Evolutionary conservation across 2,888 invertebrate species (phyloP), one percentile per base, ranked within the genome.

Genomic region (Apamea sordens): DNA sequence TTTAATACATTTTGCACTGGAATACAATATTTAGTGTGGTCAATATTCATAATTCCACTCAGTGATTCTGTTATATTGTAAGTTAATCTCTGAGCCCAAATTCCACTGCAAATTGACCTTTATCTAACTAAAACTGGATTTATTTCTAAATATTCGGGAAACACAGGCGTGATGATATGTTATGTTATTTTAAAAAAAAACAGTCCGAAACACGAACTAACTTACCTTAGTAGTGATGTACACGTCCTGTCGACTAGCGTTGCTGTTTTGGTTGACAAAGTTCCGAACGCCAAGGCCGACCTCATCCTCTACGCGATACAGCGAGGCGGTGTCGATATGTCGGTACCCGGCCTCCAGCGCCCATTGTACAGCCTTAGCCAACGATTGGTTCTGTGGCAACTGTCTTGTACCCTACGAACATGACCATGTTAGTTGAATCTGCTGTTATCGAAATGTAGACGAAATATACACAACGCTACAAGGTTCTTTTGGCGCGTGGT

Each of bases 141-240:
- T 2, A n/a, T 36, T 71, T n/a, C 15, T 24, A 61, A 11, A 8
- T 32, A 24, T 53, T 32, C 15, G 5, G 4, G 13, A 5, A 8
- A 69, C 15, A 8, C 11, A 47, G 28, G 1, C 6, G 10, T 47
- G 18, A 21, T 44, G 0, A 13, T 15, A 50, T n/a, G 32, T 15
- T 24, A 21, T 56, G 21, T 36, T 64, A 36, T 1, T 7, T 11
- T n/a, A n/a, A 44, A 44, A 53, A 44, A 21, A 5, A 44, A 5
- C 6, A 41, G 0, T n/a, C 2, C 15, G 18, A 50, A 50, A 36
- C 11, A 47, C 1, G 36, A 53, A 50, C 50, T 11, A 18, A 88
- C 91, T 92, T 91, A 98, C 97, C 95, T 99, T 99, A 59, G 98
- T 98, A n/a, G 98, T 98, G 86, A 99, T 97, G 93, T 98, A 99